Evolutionary conservation across 2,113 vertebrate species (phyloP).

Genomic region (Podarcis raffonei): DNA sequence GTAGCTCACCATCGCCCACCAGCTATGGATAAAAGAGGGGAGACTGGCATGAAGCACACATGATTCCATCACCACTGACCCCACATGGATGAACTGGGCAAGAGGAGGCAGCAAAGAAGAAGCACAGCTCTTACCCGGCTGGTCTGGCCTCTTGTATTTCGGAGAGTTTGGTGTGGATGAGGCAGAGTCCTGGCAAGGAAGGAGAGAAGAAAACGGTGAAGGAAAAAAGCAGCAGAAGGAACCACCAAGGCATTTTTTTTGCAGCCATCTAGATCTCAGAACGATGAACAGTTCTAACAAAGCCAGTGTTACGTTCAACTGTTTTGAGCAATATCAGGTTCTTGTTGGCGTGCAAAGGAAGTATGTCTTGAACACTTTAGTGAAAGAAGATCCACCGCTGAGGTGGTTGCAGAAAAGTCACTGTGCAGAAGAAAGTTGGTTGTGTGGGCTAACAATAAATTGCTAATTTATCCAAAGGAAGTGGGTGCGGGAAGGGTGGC

Average conservation of each 20-base stretch:
- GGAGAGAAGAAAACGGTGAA: neutral
- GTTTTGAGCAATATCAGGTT: neutral
- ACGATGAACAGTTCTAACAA: too few species aligned
- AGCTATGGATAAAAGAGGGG: conserved; percentile 75
- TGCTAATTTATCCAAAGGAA: neutral
- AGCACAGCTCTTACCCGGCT: conserved; percentile 79
- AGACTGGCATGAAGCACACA: neutral
- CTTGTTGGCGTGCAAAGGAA: neutral
- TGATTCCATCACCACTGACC: neutral
- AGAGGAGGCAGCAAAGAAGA: rapidly evolving
- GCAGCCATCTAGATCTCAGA: too few species aligned
- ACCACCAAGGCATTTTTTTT: neutral
- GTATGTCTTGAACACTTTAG: neutral
- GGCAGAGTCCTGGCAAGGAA: conserved; percentile 83
- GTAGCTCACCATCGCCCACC: conserved; percentile 85
- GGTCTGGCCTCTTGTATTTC: conserved; percentile 88
- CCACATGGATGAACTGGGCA: neutral
- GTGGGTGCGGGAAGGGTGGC: too few species aligned
- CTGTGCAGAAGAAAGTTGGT: neutral
- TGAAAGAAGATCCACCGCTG: neutral
- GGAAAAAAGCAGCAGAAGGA: neutral
- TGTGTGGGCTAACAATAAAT: neutral
- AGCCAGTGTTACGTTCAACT: too few species aligned
- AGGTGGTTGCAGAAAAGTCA: neutral
- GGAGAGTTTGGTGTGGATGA: conserved; percentile 92